Evolutionary conservation across 2,797 vertebrate species (phyloP).

Genomic region (Oreochromis mossambicus): DNA sequence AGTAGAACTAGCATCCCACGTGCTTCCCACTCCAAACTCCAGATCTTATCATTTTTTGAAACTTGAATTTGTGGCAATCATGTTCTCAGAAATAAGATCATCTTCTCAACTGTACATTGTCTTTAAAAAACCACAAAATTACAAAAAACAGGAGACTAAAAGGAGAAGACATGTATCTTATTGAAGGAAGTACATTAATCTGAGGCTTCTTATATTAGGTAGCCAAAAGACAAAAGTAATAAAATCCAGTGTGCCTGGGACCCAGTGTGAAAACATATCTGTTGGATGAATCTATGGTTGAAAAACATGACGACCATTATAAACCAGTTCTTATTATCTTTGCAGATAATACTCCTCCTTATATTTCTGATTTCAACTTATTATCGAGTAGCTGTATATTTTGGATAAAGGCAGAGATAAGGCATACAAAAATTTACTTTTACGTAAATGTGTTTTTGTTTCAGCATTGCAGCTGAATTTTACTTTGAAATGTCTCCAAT

Average conservation of each 20-base stretch:
- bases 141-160: neutral
- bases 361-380: neutral
- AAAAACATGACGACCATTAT: neutral
- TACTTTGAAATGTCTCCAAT: neutral
- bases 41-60: conserved; percentile 24
- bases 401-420: neutral
- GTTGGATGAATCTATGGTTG: neutral
- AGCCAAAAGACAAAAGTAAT: conserved; percentile 8
- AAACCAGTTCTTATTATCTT: neutral
- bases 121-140: neutral
- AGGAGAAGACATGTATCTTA: neutral
- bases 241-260: conserved; percentile 2
- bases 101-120: neutral
- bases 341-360: neutral
- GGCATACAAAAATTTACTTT: neutral
- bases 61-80: conserved; percentile 5
- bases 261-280: neutral
- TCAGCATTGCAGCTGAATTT: neutral
- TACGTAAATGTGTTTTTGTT: neutral
- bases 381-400: neutral
- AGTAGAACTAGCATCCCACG: conserved; percentile 3
- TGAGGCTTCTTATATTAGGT: neutral
- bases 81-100: neutral
- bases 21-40: conserved; percentile 3
- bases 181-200: neutral